Evolutionary conservation across 2,888 invertebrate genomes (phyloP).

Genomic region (Pollenia labialis): DNA sequence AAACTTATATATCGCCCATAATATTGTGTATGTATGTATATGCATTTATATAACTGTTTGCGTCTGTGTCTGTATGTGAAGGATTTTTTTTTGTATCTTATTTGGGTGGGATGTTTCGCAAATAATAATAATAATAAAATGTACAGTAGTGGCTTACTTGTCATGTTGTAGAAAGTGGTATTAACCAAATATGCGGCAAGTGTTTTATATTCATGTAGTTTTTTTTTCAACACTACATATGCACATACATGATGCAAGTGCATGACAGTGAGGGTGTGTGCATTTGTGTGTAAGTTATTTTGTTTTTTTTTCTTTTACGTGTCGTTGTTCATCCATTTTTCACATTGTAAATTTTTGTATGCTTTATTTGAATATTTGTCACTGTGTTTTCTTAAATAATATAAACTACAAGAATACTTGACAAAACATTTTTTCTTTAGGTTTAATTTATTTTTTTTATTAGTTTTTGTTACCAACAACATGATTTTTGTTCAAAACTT

Average conservation of each 20-base stretch:
- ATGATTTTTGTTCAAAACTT: background rate
- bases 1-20: constrained; percentile 56
- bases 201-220: constrained; percentile 53
- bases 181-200: constrained; percentile 72
- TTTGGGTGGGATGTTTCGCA: constrained; percentile 44
- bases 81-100: constrained; percentile 7
- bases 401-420: constrained; percentile 2
- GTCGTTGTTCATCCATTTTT: constrained; percentile 16
- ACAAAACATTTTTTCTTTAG: constrained; percentile 16
- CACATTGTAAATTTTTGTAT: constrained; percentile 59
- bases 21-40: background rate
- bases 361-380: constrained; percentile 69
- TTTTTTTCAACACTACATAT: constrained; percentile 1
- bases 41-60: constrained; percentile 7
- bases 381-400: constrained; percentile 34
- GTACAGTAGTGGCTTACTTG: constrained; percentile 68
- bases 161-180: constrained; percentile 68
- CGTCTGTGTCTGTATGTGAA: constrained; percentile 1
- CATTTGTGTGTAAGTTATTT: background rate
- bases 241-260: background rate
- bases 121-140: constrained; percentile 72
- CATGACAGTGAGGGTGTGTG: background rate
- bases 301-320: constrained; percentile 23
- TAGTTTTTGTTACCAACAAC: constrained; percentile 28
- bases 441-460: constrained; percentile 21